These are phyloP conservation scores for Antheraea assamensis DNA, from an alignment of 2,888 invertebrate species.

Conservation along the genomic window DNA sequence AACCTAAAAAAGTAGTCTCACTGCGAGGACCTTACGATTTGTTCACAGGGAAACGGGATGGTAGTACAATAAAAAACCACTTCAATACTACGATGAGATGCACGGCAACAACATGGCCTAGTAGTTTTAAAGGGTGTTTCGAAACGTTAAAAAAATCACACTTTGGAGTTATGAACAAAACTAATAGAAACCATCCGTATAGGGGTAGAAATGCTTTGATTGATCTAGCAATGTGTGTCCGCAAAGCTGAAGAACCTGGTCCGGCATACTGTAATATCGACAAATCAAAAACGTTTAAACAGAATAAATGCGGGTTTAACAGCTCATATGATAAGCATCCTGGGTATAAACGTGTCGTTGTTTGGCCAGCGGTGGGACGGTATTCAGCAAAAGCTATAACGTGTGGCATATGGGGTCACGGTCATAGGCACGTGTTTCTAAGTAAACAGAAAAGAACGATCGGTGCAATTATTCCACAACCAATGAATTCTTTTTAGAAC, in stretches of 20 bases:
- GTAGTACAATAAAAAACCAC: constrained; percentile 77
- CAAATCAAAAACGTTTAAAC: constrained; percentile 44
- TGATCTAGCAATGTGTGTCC: constrained; percentile 74
- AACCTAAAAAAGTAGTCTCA: constrained; percentile 64
- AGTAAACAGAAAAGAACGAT: constrained; percentile 64
- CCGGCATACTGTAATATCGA: constrained; percentile 69
- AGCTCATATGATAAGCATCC: constrained; percentile 66
- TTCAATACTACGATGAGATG: constrained; percentile 59
- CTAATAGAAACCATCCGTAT: constrained; percentile 56
- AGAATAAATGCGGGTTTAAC: constrained; percentile 59
- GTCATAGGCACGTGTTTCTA: constrained; percentile 64
- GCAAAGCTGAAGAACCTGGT: constrained; percentile 75
- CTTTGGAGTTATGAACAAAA: constrained; percentile 69
- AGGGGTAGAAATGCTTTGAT: constrained; percentile 72
- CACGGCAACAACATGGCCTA: constrained; percentile 64
- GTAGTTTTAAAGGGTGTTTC: constrained; percentile 55
- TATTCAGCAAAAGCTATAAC: constrained; percentile 43
- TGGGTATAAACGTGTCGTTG: constrained; percentile 57
- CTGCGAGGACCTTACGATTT: constrained; percentile 69
- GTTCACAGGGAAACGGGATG: constrained; percentile 77
- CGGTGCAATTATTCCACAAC: constrained; percentile 55
- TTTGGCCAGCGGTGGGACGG: constrained; percentile 73
- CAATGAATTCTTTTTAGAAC: constrained; percentile 65
- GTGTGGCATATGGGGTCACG: constrained; percentile 57
- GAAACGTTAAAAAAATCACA: constrained; percentile 58